Evolutionary conservation across 2,888 invertebrate species (phyloP).

Genomic region (Geophilus truncorum): DNA sequence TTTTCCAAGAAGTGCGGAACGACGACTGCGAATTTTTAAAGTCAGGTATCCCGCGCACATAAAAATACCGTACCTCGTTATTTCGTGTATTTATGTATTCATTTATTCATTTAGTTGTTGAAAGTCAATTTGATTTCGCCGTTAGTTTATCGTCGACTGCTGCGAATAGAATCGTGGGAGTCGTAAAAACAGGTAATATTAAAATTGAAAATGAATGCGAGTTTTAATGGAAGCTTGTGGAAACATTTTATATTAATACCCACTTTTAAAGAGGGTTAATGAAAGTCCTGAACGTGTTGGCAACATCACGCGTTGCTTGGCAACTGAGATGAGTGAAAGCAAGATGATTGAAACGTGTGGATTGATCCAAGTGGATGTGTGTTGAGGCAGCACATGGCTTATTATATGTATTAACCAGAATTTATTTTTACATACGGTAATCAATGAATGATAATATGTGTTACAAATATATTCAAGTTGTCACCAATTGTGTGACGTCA

Average conservation of each 20-base stretch:
- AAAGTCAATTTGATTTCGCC: not conserved
- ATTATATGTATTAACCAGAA: not conserved
- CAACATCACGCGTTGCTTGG: not conserved
- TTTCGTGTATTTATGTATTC: not conserved
- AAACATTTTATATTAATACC: not conserved
- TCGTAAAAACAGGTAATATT: not conserved
- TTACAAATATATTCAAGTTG: too few relatives aligned
- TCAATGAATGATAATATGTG: too few relatives aligned
- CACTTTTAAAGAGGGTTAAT: not conserved
- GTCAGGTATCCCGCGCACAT: not conserved
- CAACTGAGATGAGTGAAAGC: slow-evolving; percentile 3
- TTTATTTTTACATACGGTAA: not conserved
- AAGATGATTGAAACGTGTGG: not conserved
- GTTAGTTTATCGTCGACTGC: not conserved
- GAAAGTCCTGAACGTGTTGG: not conserved
- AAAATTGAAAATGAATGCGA: too few relatives aligned
- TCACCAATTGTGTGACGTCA: too few relatives aligned
- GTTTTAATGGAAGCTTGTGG: not conserved
- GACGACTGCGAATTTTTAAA: not conserved
- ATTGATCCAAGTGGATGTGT: not conserved
- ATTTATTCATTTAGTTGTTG: not conserved
- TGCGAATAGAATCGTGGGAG: not conserved
- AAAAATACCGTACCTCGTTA: not conserved
- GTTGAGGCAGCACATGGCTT: not conserved
- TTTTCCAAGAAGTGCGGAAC: not conserved